Conservation (phyloP, 1,140 invertebrate genomes). For the Panagrolaimus sp. region DNA sequence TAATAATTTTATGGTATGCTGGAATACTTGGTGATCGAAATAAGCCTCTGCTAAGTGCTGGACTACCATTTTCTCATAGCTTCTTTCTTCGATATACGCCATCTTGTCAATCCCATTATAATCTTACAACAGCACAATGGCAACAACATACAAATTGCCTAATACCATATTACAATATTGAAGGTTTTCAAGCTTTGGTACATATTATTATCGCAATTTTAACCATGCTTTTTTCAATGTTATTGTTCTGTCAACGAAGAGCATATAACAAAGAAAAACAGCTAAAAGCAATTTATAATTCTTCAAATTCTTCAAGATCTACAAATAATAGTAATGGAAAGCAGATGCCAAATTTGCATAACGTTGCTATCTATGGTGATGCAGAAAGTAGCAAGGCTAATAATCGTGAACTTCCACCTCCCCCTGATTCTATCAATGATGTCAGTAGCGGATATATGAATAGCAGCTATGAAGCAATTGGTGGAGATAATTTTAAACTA, state of each 20-base stretch:
- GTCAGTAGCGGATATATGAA: constrained; percentile 10
- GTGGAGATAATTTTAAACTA: too few species aligned
- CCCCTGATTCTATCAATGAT: constrained; percentile 7
- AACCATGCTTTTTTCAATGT: not conserved
- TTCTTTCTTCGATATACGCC: constrained; percentile 9
- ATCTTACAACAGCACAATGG: not conserved
- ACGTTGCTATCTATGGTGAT: not conserved
- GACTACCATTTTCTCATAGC: constrained; percentile 1
- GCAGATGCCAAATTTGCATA: constrained; percentile 2
- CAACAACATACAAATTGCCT: not conserved
- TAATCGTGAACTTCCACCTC: not conserved
- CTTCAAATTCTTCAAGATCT: not conserved
- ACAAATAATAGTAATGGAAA: not conserved
- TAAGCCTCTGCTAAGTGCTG: not conserved
- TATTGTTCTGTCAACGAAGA: not conserved
- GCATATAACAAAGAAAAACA: not conserved
- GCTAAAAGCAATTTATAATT: not conserved
- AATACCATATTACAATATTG: constrained; percentile 8
- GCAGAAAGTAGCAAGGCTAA: not conserved
- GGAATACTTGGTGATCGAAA: constrained; percentile 2
- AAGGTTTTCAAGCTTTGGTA: not conserved
- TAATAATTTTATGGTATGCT: constrained; percentile 9
- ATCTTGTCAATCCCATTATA: not conserved
- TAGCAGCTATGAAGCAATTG: constrained; percentile 2
- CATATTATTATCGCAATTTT: constrained; percentile 6